These are phyloP conservation scores for Pseudoatta argentina DNA, from an alignment of 1,140 invertebrate species.

Conservation along the genomic window DNA sequence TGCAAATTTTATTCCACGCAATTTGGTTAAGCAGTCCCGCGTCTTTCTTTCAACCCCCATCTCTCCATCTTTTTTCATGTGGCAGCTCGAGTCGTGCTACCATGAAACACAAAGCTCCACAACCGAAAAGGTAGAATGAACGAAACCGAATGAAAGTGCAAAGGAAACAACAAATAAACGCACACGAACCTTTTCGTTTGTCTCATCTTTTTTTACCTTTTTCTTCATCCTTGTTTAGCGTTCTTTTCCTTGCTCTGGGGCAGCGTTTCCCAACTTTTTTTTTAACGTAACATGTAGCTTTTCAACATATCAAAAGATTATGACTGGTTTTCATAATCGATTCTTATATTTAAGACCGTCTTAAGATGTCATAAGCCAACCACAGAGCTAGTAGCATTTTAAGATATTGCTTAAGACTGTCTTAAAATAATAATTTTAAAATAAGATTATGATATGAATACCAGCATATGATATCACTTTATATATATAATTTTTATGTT, in stretches of 20 bases:
- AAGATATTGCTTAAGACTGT: too few species aligned
- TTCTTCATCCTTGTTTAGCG: not conserved
- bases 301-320: not conserved
- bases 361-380: too few species aligned
- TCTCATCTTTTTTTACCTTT: not conserved
- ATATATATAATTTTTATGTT: too few species aligned
- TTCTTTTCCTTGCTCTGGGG: not conserved
- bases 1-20: conserved; percentile 73
- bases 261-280: conserved; percentile 13
- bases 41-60: conserved; percentile 33
- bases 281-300: not conserved
- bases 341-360: too few species aligned
- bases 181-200: not conserved
- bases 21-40: conserved; percentile 70
- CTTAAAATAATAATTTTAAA: too few species aligned
- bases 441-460: too few species aligned
- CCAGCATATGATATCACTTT: too few species aligned
- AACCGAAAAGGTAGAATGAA: conserved; percentile 54
- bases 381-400: too few species aligned
- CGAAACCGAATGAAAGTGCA: conserved; percentile 59
- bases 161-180: conserved; percentile 45
- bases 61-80: conserved; percentile 16
- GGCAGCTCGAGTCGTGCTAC: conserved; percentile 25
- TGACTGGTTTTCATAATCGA: too few species aligned
- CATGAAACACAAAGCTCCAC: conserved; percentile 61